These are phyloP conservation scores for Amphimallon solstitiale DNA, from an alignment of 2,888 invertebrate species.

Conservation along the genomic window DNA sequence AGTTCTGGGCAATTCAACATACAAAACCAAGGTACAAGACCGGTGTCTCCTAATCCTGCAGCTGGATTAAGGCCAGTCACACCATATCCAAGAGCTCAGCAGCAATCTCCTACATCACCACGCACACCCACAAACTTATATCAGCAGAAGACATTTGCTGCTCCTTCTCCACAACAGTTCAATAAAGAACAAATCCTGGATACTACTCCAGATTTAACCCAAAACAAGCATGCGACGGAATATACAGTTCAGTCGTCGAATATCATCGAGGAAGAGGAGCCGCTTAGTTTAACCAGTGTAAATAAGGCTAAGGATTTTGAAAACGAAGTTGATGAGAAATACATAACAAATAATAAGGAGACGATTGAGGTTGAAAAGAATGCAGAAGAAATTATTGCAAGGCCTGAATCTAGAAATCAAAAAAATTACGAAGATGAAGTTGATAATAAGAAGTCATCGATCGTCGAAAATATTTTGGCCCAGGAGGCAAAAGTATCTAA, in stretches of 20 bases:
- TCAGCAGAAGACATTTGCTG: conserved; percentile 65
- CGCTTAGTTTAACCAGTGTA: conserved; percentile 13
- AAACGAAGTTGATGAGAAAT: background rate
- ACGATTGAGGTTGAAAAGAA: background rate
- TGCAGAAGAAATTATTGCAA: background rate
- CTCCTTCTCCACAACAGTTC: conserved; percentile 54
- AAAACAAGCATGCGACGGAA: conserved; percentile 54
- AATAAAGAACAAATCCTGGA: conserved; percentile 57
- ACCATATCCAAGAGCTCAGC: conserved; percentile 48
- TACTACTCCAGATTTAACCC: conserved; percentile 56
- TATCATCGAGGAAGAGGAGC: conserved; percentile 52
- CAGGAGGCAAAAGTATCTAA: background rate
- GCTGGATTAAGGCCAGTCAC: conserved; percentile 42
- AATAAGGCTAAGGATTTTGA: conserved; percentile 2
- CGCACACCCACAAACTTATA: conserved; percentile 56
- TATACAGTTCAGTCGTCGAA: conserved; percentile 58
- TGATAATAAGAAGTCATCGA: background rate
- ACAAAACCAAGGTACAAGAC: conserved; percentile 43
- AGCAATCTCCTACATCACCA: conserved; percentile 42
- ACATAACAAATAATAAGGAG: background rate
- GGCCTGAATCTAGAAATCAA: conserved; percentile 10
- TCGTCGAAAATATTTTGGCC: background rate
- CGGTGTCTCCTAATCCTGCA: conserved; percentile 37
- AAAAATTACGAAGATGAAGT: background rate
- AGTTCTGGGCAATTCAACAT: conserved; percentile 35